phyloP scores from a whole-genome alignment of 2,797 vertebrate species.

The Schizopygopsis malacanthus region DNA sequence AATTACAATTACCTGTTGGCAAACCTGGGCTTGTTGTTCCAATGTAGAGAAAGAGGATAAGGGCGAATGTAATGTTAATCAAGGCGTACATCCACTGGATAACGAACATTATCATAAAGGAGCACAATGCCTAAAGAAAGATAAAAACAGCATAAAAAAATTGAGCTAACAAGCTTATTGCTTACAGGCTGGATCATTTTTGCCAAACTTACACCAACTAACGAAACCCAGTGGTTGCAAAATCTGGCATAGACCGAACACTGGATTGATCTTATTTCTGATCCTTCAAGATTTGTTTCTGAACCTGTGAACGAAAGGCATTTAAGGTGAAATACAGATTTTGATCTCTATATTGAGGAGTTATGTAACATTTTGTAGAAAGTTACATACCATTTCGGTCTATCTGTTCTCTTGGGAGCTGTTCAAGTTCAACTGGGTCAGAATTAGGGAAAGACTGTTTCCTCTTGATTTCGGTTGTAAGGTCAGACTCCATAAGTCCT shows the following conservation, averaged over 20 bases:
- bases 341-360: constrained; percentile 9
- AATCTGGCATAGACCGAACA: constrained; percentile 79
- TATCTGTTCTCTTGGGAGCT: constrained; percentile 50
- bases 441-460: constrained; percentile 34
- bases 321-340: constrained; percentile 14
- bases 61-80: constrained; percentile 83
- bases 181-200: not conserved
- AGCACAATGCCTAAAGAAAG: constrained; percentile 81
- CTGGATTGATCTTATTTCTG: constrained; percentile 80
- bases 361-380: not conserved
- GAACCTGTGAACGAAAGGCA: constrained; percentile 37
- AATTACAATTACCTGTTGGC: constrained; percentile 88
- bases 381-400: constrained; percentile 65
- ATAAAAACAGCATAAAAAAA: constrained; percentile 34
- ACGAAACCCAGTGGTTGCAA: constrained; percentile 91
- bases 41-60: constrained; percentile 92
- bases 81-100: constrained; percentile 96
- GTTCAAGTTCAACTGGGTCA: constrained; percentile 53
- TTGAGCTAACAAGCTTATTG: not conserved
- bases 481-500: constrained; percentile 43
- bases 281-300: constrained; percentile 80
- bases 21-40: constrained; percentile 92
- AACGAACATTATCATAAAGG: constrained; percentile 91
- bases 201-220: constrained; percentile 85
- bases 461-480: constrained; percentile 11